Evolutionary conservation across 2,888 invertebrate species (phyloP).

Genomic region (Autographa pulchrina): DNA sequence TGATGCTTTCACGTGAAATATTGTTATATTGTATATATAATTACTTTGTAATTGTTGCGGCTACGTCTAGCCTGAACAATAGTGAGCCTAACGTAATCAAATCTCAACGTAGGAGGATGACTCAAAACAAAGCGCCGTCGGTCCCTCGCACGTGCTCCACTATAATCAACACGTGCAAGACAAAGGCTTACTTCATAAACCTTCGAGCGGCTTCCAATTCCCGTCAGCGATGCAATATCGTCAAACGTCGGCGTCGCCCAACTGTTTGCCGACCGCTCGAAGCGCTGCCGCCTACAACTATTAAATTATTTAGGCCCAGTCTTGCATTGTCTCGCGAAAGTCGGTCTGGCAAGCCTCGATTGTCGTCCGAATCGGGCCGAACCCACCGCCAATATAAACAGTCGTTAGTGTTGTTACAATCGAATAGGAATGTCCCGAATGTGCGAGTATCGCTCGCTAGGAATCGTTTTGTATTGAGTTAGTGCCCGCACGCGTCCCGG

Average conservation of each 20-base stretch:
- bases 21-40: background rate
- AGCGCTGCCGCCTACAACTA: slow-evolving; percentile 75
- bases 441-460: slow-evolving; percentile 79
- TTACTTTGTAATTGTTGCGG: slow-evolving; percentile 3
- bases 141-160: slow-evolving; percentile 32
- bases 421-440: slow-evolving; percentile 72
- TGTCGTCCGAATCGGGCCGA: slow-evolving; percentile 64
- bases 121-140: slow-evolving; percentile 39
- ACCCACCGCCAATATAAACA: slow-evolving; percentile 82
- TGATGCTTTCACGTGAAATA: slow-evolving; percentile 33
- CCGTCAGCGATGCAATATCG: slow-evolving; percentile 53
- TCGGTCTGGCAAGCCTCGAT: slow-evolving; percentile 68
- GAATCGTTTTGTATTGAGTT: slow-evolving; percentile 82
- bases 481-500: slow-evolving; percentile 79
- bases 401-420: slow-evolving; percentile 82
- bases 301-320: slow-evolving; percentile 86
- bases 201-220: slow-evolving; percentile 44
- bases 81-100: background rate
- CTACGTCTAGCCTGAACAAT: slow-evolving; percentile 2
- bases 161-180: slow-evolving; percentile 54
- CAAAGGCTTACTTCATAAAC: slow-evolving; percentile 57
- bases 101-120: slow-evolving; percentile 5
- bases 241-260: slow-evolving; percentile 48
- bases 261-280: slow-evolving; percentile 82
- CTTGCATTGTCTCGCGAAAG: slow-evolving; percentile 86